These are phyloP conservation scores for Zoanthus sociatus DNA, from an alignment of 92 coral and sea anemone species.

Conservation along the genomic window DNA sequence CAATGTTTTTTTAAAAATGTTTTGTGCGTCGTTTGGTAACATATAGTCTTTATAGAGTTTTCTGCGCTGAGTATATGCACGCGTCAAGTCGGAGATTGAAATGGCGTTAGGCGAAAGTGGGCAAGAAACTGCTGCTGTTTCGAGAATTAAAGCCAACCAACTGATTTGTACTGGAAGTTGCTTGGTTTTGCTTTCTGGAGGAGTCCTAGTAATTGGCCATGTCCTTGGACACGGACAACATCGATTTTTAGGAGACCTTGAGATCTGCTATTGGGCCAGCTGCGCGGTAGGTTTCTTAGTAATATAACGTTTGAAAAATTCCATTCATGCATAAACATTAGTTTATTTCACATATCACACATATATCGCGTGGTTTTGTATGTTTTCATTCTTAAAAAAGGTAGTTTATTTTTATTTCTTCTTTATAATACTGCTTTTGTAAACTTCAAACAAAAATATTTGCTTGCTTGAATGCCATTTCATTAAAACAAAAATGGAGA, in stretches of 20 bases:
- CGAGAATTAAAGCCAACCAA: slow-evolving; percentile 31
- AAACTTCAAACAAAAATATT: not conserved
- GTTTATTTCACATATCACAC: not conserved
- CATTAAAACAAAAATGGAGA: not conserved
- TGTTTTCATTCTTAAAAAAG: not conserved
- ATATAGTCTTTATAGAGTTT: not conserved
- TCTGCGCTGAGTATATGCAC: not conserved
- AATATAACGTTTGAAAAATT: too few species aligned
- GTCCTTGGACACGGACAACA: slow-evolving; percentile 5
- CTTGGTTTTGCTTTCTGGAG: slow-evolving; percentile 27
- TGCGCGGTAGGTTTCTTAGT: not conserved
- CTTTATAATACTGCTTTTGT: not conserved
- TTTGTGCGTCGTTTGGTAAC: not conserved
- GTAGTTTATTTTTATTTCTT: not conserved
- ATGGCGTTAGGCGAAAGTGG: slow-evolving; percentile 8
- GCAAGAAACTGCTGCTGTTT: not conserved
- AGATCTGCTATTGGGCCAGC: slow-evolving; percentile 29
- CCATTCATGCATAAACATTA: not conserved
- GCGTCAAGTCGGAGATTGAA: not conserved
- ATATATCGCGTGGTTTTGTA: not conserved
- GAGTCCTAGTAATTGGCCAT: slow-evolving; percentile 18
- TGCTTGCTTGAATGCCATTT: not conserved
- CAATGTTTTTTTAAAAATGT: not conserved
- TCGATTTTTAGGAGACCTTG: not conserved
- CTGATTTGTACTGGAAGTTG: slow-evolving; percentile 42